Conservation (phyloP, 1,140 invertebrate genomes). For the Drosophila pandora region DNA sequence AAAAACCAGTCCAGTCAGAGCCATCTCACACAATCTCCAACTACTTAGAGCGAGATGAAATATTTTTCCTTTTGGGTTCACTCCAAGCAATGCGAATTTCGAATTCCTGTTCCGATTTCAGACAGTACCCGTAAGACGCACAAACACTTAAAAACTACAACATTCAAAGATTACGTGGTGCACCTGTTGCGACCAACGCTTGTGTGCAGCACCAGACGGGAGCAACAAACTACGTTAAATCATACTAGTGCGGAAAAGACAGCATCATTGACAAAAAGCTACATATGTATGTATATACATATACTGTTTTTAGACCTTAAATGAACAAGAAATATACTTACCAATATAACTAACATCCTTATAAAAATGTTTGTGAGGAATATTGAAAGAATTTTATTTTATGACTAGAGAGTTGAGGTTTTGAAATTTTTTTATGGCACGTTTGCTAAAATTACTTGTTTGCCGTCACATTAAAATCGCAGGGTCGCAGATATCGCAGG, state of each 20-base stretch:
- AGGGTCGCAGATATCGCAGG: no score
- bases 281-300: no score
- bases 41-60: conserved; percentile 28
- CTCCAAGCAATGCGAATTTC: conserved; percentile 28
- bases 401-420: no score
- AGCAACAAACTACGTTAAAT: conserved; percentile 20
- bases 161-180: conserved; percentile 57
- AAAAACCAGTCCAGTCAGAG: conserved; percentile 44
- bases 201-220: conserved; percentile 36
- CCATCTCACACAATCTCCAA: conserved; percentile 34
- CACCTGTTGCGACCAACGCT: conserved; percentile 69
- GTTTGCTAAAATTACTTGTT: no score
- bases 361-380: no score
- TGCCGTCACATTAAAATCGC: no score
- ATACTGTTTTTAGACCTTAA: no score
- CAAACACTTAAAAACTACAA: not conserved
- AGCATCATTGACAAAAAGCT: not conserved
- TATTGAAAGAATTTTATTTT: no score
- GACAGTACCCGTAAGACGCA: not conserved
- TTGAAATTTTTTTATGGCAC: no score
- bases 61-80: conserved; percentile 7
- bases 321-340: no score
- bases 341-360: no score
- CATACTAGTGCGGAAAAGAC: not conserved
- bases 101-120: conserved; percentile 40